Conservation (phyloP, 2,797 vertebrate species). For the Rhinella marina region DNA sequence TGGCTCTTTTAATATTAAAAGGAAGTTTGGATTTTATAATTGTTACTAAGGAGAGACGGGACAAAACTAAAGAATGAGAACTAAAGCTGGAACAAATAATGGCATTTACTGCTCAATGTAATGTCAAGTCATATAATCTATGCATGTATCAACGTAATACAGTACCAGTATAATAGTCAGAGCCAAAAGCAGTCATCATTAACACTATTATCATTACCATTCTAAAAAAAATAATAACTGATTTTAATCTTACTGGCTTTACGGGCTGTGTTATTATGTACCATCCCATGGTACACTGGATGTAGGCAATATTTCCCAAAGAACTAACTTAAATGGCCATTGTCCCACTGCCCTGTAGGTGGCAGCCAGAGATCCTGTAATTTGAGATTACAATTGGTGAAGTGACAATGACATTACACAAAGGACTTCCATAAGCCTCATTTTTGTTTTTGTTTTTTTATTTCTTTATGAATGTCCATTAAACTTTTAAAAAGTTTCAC, state of each 20-base stretch:
- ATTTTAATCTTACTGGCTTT: not conserved
- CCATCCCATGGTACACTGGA: not conserved
- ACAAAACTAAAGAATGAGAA: not conserved
- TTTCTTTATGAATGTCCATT: not conserved
- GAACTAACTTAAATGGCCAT: not conserved
- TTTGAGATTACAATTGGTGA: constrained; percentile 9
- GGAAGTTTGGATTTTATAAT: not conserved
- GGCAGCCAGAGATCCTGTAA: constrained; percentile 30
- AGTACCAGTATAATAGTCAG: not conserved
- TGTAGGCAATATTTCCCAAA: not conserved
- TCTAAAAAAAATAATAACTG: not conserved
- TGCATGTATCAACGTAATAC: too few species aligned
- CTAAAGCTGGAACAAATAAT: not conserved
- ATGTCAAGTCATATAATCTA: not conserved
- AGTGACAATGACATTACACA: constrained; percentile 18
- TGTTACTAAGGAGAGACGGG: not conserved
- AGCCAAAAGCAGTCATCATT: not conserved
- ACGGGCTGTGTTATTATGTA: not conserved
- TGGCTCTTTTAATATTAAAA: not conserved
- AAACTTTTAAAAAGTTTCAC: not conserved
- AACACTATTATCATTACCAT: not conserved
- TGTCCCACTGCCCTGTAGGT: constrained; percentile 43
- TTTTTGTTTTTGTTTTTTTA: not conserved
- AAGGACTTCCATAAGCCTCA: not conserved
- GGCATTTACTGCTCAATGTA: not conserved